A percentile compares a stretch with the other conserved stretches of the same genome.
These are phyloP conservation scores for Alouatta palliata DNA, from an alignment of 2,113 vertebrate genomes.

Conservation along the genomic window DNA sequence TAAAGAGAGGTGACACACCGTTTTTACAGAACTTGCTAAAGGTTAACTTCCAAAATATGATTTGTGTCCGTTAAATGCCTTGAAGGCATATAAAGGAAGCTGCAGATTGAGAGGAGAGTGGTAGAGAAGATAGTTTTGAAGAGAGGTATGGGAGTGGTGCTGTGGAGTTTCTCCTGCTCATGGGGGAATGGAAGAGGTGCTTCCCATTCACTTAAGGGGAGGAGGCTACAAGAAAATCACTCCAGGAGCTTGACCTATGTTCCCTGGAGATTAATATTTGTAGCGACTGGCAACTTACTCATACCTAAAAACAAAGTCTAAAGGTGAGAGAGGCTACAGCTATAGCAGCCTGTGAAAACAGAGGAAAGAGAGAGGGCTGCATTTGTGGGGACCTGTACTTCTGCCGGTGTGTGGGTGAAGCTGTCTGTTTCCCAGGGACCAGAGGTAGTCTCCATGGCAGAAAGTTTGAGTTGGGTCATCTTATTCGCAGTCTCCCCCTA, in stretches of 20 bases:
- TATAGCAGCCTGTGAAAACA: neutral
- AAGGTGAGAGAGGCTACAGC: neutral
- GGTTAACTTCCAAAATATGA: neutral
- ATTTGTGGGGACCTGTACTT: neutral
- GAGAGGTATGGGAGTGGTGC: neutral
- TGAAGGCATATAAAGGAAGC: neutral
- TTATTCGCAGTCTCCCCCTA: neutral
- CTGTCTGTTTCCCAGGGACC: neutral
- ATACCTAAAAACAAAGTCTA: conserved; percentile 34
- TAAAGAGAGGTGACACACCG: neutral
- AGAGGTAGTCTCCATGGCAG: neutral
- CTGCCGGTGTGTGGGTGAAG: neutral
- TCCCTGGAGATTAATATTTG: neutral
- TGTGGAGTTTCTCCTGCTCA: neutral
- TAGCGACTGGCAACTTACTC: neutral
- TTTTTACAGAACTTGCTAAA: conserved; percentile 35
- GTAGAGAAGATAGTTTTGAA: conserved; percentile 27
- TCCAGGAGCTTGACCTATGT: neutral
- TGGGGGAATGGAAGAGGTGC: neutral
- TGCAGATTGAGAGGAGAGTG: neutral
- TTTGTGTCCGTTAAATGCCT: neutral
- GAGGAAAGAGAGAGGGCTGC: neutral
- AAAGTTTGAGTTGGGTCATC: neutral
- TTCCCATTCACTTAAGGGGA: neutral
- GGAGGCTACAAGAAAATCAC: neutral